A percentile compares a stretch with the other conserved stretches of the same genome.
These are phyloP conservation scores for Larimichthys polyactis DNA, from an alignment of 2,113 vertebrate genomes.

Conservation along the genomic window DNA sequence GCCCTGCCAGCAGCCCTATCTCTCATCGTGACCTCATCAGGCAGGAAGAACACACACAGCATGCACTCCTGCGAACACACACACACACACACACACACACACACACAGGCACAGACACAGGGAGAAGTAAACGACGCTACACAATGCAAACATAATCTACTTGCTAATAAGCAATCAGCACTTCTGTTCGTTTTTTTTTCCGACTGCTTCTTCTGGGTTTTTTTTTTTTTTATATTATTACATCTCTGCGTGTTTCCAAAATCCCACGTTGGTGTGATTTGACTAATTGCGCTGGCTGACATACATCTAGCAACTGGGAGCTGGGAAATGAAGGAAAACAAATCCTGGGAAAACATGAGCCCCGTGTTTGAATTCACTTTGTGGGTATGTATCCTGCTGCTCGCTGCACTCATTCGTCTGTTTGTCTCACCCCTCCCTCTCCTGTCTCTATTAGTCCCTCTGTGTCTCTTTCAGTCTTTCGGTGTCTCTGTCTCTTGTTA, in stretches of 20 bases:
- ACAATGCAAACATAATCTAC: constrained; percentile 65
- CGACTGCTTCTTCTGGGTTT: not conserved
- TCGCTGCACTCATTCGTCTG: constrained; percentile 17
- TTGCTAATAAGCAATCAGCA: constrained; percentile 76
- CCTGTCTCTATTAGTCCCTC: constrained; percentile 35
- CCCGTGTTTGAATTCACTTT: constrained; percentile 41
- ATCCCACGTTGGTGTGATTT: constrained; percentile 70
- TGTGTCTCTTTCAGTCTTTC: constrained; percentile 13
- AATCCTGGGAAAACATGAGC: constrained; percentile 40
- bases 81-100: not conserved
- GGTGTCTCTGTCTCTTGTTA: constrained; percentile 28
- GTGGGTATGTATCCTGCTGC: constrained; percentile 4
- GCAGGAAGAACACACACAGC: constrained; percentile 31
- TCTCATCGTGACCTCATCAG: constrained; percentile 76
- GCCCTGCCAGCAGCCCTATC: constrained; percentile 68
- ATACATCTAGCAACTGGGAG: constrained; percentile 60
- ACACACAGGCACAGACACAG: not conserved
- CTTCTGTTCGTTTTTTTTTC: constrained; percentile 17
- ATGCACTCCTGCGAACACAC: not conserved
- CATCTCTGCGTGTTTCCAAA: constrained; percentile 59
- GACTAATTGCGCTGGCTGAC: constrained; percentile 76
- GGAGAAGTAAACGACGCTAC: constrained; percentile 25
- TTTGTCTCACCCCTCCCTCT: constrained; percentile 17
- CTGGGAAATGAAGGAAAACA: constrained; percentile 59
- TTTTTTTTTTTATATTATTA: constrained; percentile 26